Evolutionary conservation across 2,113 vertebrate genomes (phyloP), one percentile per base, ranked within the genome.

Genomic region (Eptatretus burgeri): DNA sequence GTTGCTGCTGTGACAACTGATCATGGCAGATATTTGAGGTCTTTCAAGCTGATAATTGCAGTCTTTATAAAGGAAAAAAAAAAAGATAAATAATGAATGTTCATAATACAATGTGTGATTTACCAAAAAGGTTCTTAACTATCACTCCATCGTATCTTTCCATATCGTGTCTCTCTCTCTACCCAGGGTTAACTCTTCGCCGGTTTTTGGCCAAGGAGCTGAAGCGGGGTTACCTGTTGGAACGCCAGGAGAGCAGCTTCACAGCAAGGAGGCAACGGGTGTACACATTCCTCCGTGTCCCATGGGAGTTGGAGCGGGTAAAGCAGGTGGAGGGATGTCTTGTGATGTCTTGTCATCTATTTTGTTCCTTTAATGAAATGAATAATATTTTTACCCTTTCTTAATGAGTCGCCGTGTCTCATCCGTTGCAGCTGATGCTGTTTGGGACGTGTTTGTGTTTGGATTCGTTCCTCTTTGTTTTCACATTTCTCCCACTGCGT

Each of bases 161-260:
- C n/a, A n/a, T n/a, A n/a, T n/a, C n/a, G n/a, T n/a, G n/a, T n/a
- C n/a, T n/a, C n/a, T 41, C 27, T 41, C 27, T 41, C 27, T 41
- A 41, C 27, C 27, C 27, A 41, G 27, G 27, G 27, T 41, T 41
- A 5, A 41, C 27, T 41, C 27, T 41, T 41, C 27, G 27, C 27
- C 27, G 80, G 65, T 98, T 95, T 78, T 81, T 98, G 74, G 77
- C 78, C 67, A 75, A 84, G 19, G 91, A 98, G 70, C 78, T 98
- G 69, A 95, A 88, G 62, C 78, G 91, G 73, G 85, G 87, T 41
- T 98, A 98, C 77, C 91, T 94, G 76, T 83, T 94, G 71, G 89
- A 98, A 69, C 86, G 93, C 76, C 87, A 98, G 71, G 89, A 93
- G 72, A 89, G 89, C 67, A 93, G 94, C 71, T 98, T 89, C 69